These are phyloP conservation scores for Cancer borealis DNA, from an alignment of 2,888 invertebrate genomes.

Conservation along the genomic window DNA sequence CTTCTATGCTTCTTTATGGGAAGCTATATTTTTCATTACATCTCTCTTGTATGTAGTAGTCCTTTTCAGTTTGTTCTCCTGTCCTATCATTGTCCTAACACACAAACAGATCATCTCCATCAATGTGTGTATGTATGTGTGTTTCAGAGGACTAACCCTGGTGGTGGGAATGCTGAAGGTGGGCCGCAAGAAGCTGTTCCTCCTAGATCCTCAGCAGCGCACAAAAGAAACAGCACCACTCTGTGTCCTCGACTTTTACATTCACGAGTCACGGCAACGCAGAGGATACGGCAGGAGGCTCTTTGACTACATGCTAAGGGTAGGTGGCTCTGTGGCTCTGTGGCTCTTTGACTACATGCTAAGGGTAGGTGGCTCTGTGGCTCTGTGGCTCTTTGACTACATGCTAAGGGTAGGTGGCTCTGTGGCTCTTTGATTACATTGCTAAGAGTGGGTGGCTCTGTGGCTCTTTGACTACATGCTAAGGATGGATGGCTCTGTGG, in stretches of 20 bases:
- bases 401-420: slow-evolving; percentile 87
- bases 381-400: slow-evolving; percentile 90
- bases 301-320: slow-evolving; percentile 93
- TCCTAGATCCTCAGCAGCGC: slow-evolving; percentile 82
- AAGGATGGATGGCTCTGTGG: slow-evolving; percentile 83
- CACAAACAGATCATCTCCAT: too few relatives aligned
- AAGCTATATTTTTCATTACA: too few relatives aligned
- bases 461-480: slow-evolving; percentile 79
- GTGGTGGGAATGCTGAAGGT: slow-evolving; percentile 91
- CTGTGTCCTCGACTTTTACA: slow-evolving; percentile 96
- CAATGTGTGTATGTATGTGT: neutral
- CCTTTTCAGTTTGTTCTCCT: too few relatives aligned
- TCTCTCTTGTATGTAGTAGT: too few relatives aligned
- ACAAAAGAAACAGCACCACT: slow-evolving; percentile 88
- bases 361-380: slow-evolving; percentile 84
- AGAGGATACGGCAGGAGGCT: slow-evolving; percentile 90
- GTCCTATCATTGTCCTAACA: too few relatives aligned
- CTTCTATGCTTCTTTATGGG: too few relatives aligned
- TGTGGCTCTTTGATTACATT: slow-evolving; percentile 90
- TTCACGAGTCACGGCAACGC: slow-evolving; percentile 91
- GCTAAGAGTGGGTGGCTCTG: slow-evolving; percentile 85
- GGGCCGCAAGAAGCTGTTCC: slow-evolving; percentile 93
- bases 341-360: slow-evolving; percentile 79
- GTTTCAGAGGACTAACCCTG: slow-evolving; percentile 64
- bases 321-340: slow-evolving; percentile 80